Conservation (phyloP, 2,888 invertebrate species). For the Therioaphis trifolii region DNA sequence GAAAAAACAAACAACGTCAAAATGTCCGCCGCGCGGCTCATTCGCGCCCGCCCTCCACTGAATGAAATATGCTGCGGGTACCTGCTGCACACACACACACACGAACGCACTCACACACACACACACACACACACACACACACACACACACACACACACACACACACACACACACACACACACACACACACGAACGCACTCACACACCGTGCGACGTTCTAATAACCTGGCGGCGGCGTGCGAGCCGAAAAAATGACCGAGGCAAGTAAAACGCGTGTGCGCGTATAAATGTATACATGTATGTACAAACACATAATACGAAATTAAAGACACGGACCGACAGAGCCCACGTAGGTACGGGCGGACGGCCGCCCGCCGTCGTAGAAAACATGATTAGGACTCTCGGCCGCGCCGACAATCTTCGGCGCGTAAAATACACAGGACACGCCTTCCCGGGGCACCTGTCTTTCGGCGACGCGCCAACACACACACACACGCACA, state of each 20-base stretch:
- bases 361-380: conserved; percentile 6
- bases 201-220: neutral
- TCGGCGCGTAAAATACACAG: conserved; percentile 43
- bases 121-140: neutral
- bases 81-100: too few species aligned
- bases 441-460: conserved; percentile 60
- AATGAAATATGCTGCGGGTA: too few species aligned
- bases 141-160: too few species aligned
- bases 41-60: too few species aligned
- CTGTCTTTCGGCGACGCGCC: conserved; percentile 45
- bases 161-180: neutral
- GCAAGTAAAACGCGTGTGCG: neutral
- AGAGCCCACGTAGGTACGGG: neutral
- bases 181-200: too few species aligned
- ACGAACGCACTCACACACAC: neutral
- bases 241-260: conserved; percentile 14
- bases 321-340: conserved; percentile 45
- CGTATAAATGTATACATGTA: neutral
- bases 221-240: conserved; percentile 36
- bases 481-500: neutral
- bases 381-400: conserved; percentile 41
- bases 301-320: neutral
- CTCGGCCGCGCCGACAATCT: conserved; percentile 46
- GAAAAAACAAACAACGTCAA: neutral
- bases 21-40: too few species aligned